Evolutionary conservation across 2,797 vertebrate genomes (phyloP).

Genomic region (Tachyglossus aculeatus): DNA sequence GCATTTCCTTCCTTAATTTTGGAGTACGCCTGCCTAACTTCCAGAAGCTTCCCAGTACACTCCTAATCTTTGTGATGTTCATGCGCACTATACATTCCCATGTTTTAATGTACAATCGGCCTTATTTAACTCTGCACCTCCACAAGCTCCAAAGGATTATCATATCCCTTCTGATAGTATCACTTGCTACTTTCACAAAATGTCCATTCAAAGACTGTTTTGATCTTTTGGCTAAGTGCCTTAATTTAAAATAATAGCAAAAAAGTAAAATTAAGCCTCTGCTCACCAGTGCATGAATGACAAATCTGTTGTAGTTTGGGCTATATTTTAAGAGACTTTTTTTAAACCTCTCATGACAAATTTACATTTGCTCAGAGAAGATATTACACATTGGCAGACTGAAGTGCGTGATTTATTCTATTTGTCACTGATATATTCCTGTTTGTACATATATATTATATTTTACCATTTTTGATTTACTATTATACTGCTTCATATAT

Average conservation of each 20-base stretch:
- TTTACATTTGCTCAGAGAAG: slow-evolving; percentile 59
- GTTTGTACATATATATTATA: slow-evolving; percentile 45
- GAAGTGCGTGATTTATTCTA: slow-evolving; percentile 54
- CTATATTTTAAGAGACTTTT: slow-evolving; percentile 60
- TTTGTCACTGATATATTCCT: slow-evolving; percentile 41
- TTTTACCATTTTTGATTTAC: slow-evolving; percentile 36
- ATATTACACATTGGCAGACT: slow-evolving; percentile 42
- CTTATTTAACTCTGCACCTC: slow-evolving; percentile 7
- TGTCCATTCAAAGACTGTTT: slow-evolving; percentile 58
- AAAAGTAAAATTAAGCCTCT: slow-evolving; percentile 61
- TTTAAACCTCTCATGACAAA: slow-evolving; percentile 58
- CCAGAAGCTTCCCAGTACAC: not conserved
- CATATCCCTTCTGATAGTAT: slow-evolving; percentile 32
- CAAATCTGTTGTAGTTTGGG: slow-evolving; percentile 56
- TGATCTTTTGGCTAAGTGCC: slow-evolving; percentile 55
- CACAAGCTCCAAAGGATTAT: slow-evolving; percentile 16
- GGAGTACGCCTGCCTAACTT: slow-evolving; percentile 22
- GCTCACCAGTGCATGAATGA: slow-evolving; percentile 58
- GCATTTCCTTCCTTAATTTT: slow-evolving; percentile 18
- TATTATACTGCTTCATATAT: not conserved
- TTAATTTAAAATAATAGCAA: slow-evolving; percentile 69
- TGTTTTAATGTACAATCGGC: not conserved
- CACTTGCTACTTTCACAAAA: slow-evolving; percentile 47
- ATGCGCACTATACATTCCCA: not conserved
- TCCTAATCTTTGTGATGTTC: slow-evolving; percentile 9